A percentile compares a stretch with the other conserved stretches of the same genome.
Conservation (phyloP, 1,140 invertebrate genomes). For the Aphelenchoides fujianensis region DNA sequence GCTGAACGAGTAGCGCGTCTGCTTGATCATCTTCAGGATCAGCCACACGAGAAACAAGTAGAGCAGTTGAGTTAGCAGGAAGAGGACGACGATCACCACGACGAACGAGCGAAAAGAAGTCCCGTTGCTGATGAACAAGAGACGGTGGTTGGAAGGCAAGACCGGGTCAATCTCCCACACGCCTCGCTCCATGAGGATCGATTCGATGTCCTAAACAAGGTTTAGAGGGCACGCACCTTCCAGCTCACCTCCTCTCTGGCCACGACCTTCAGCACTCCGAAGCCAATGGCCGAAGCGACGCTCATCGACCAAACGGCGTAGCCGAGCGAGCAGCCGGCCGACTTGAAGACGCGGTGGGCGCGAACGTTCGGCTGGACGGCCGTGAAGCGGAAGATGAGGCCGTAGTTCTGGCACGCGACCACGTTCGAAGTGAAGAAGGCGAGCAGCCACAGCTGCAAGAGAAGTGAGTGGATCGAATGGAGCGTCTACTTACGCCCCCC, state of each 20-base stretch:
- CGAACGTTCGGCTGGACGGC: background rate
- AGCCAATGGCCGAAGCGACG: background rate
- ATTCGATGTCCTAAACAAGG: background rate
- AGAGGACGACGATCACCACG: background rate
- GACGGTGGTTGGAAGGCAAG: background rate
- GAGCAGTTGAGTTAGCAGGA: background rate
- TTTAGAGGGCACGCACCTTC: too few relatives aligned
- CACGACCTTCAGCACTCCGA: too few relatives aligned
- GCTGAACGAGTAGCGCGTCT: too few relatives aligned
- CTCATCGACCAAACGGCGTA: background rate
- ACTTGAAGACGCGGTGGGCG: background rate
- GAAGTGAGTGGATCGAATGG: too few relatives aligned
- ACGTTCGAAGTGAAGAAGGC: background rate
- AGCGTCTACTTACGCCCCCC: too few relatives aligned
- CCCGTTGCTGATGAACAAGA: background rate
- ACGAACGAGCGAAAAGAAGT: background rate
- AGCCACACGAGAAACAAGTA: background rate
- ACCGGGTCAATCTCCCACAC: background rate
- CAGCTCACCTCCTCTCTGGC: too few relatives aligned
- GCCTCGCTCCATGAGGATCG: background rate
- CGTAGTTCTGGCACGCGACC: background rate
- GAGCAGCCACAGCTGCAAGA: background rate
- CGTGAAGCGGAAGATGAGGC: background rate
- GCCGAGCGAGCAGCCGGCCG: background rate
- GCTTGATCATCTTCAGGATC: background rate